phyloP scores from a whole-genome alignment of 2,113 vertebrate species.

The Notarius lentiginosus region DNA sequence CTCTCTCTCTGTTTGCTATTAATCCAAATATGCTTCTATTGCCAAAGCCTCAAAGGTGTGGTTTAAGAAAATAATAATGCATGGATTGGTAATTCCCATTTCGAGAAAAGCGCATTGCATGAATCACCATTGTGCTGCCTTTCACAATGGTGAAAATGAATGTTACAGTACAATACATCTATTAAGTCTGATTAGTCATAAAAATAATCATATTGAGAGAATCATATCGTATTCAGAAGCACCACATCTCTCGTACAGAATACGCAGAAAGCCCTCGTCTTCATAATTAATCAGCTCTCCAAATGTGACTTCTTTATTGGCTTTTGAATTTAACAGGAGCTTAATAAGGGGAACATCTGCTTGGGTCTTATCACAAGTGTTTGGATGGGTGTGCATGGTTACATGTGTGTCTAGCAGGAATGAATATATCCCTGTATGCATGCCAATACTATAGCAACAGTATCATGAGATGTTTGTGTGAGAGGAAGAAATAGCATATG shows the following conservation, averaged over 20 bases:
- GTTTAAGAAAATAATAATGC: conserved; percentile 48
- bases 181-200: conserved; percentile 46
- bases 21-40: conserved; percentile 43
- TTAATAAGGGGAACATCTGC: conserved; percentile 60
- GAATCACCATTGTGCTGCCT: conserved; percentile 32
- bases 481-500: background rate
- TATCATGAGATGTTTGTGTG: background rate
- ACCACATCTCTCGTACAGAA: conserved; percentile 31
- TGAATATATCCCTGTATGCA: conserved; percentile 1
- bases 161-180: background rate
- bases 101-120: background rate
- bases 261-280: conserved; percentile 42
- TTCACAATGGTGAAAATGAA: conserved; percentile 17
- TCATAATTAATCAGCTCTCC: conserved; percentile 56
- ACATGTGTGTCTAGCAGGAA: background rate
- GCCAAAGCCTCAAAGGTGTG: conserved; percentile 50
- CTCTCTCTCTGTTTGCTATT: conserved; percentile 45
- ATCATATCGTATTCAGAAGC: conserved; percentile 43
- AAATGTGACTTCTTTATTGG: conserved; percentile 49
- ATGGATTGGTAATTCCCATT: conserved; percentile 14
- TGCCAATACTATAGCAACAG: background rate
- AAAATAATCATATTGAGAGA: conserved; percentile 47
- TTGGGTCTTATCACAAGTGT: conserved; percentile 48
- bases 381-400: conserved; percentile 25
- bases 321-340: conserved; percentile 52